Percentiles rank a stretch among this genome's conserved stretches.
Evolutionary conservation across 2,888 invertebrate species (phyloP).

Genomic region (Exocentrus adspersus): DNA sequence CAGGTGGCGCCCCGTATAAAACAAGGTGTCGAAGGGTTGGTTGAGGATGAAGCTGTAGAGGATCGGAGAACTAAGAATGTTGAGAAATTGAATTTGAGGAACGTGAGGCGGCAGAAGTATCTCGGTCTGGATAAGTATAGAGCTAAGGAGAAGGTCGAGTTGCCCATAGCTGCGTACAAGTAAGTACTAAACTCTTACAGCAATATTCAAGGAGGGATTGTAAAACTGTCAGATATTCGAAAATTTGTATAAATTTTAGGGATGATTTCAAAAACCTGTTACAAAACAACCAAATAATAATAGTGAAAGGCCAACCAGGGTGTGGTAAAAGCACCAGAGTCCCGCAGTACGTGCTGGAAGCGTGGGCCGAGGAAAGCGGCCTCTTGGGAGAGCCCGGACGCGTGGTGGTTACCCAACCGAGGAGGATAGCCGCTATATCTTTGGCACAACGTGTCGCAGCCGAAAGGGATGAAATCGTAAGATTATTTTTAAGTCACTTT

Average conservation of each 20-base stretch:
- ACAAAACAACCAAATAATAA: constrained; percentile 65
- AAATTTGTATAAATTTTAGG: constrained; percentile 51
- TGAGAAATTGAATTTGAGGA: constrained; percentile 26
- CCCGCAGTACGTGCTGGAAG: constrained; percentile 71
- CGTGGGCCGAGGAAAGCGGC: constrained; percentile 57
- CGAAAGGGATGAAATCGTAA: constrained; percentile 71
- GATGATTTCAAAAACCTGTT: constrained; percentile 67
- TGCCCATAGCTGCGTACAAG: constrained; percentile 62
- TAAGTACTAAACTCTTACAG: constrained; percentile 46
- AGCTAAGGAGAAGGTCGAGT: constrained; percentile 52
- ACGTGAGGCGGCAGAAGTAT: constrained; percentile 38
- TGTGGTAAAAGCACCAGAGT: constrained; percentile 80
- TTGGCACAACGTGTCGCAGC: constrained; percentile 72
- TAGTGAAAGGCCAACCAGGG: constrained; percentile 77
- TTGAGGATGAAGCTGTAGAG: constrained; percentile 20
- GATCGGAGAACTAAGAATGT: constrained; percentile 22
- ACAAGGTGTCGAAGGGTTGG: too few relatives aligned
- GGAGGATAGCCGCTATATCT: constrained; percentile 75
- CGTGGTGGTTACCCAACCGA: constrained; percentile 74
- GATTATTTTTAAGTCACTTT: constrained; percentile 24
- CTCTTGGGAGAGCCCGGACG: constrained; percentile 64
- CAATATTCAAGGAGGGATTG: background rate
- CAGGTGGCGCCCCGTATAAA: constrained; percentile 48
- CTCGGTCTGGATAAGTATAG: constrained; percentile 46
- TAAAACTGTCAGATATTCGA: background rate